phyloP scores from a whole-genome alignment of 2,888 invertebrate species.

The Chymomyza fuscimana region DNA sequence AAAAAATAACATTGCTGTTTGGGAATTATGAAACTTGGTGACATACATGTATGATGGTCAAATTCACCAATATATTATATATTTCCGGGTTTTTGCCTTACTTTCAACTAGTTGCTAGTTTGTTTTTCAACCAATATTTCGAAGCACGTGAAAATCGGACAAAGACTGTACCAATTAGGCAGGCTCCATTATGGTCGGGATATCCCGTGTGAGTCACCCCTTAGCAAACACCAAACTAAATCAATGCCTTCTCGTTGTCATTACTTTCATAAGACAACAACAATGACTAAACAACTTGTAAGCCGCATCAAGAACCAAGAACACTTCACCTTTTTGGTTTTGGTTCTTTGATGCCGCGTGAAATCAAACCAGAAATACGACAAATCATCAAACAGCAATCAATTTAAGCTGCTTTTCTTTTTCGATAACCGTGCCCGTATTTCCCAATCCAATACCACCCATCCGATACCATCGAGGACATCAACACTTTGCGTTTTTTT shows the following conservation, averaged over 20 bases:
- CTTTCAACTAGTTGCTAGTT: too few species aligned
- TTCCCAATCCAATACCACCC: neutral
- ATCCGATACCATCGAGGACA: neutral
- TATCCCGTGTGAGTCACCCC: too few species aligned
- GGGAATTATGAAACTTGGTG: too few species aligned
- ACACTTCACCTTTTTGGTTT: neutral
- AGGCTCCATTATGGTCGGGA: too few species aligned
- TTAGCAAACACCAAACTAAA: neutral
- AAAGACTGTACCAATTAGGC: too few species aligned
- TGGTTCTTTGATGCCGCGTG: constrained; percentile 5
- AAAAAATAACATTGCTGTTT: too few species aligned
- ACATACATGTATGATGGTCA: too few species aligned
- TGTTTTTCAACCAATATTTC: too few species aligned
- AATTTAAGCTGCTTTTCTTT: constrained; percentile 22
- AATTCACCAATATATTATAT: too few species aligned
- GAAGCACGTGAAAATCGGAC: too few species aligned
- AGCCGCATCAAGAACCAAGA: neutral
- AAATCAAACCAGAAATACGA: constrained; percentile 8
- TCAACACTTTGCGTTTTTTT: constrained; percentile 14
- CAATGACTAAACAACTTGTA: neutral
- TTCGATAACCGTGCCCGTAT: constrained; percentile 6
- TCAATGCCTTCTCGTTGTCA: neutral
- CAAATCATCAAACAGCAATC: constrained; percentile 42
- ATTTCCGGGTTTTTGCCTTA: too few species aligned
- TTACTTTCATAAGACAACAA: neutral